Evolutionary conservation across 1,140 invertebrate genomes (phyloP).

Genomic region (Tribolium castaneum): DNA sequence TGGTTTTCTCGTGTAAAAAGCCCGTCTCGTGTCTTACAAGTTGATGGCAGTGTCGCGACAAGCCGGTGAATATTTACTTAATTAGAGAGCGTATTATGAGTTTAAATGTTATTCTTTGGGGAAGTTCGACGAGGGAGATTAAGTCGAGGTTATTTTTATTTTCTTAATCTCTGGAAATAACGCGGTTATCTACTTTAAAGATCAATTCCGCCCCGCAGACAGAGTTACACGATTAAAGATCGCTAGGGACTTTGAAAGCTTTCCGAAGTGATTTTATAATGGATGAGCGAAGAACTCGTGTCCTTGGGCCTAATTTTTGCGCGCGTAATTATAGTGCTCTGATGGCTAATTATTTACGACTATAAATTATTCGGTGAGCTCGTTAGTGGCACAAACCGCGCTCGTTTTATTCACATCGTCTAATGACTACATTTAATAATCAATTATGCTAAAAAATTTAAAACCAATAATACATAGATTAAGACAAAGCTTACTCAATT

Average conservation of each 20-base stretch:
- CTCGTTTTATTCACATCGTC: neutral
- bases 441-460: neutral
- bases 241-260: slow-evolving; percentile 46
- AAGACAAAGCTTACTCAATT: neutral
- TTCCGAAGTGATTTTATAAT: slow-evolving; percentile 44
- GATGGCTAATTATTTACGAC: neutral
- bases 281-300: neutral
- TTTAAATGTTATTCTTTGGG: neutral
- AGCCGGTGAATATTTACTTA: neutral
- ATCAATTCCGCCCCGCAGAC: slow-evolving; percentile 41
- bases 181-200: slow-evolving; percentile 42
- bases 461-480: neutral
- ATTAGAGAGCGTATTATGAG: neutral
- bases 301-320: neutral
- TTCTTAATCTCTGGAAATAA: slow-evolving; percentile 36
- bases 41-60: neutral
- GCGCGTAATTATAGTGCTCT: neutral
- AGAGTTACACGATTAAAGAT: slow-evolving; percentile 45
- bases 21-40: slow-evolving; percentile 9
- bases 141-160: neutral
- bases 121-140: slow-evolving; percentile 1
- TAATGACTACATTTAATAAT: neutral
- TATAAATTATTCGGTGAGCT: neutral
- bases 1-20: slow-evolving; percentile 19
- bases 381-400: neutral